Evolutionary conservation across 2,888 invertebrate species (phyloP).

Genomic region (Lysandra coridon): DNA sequence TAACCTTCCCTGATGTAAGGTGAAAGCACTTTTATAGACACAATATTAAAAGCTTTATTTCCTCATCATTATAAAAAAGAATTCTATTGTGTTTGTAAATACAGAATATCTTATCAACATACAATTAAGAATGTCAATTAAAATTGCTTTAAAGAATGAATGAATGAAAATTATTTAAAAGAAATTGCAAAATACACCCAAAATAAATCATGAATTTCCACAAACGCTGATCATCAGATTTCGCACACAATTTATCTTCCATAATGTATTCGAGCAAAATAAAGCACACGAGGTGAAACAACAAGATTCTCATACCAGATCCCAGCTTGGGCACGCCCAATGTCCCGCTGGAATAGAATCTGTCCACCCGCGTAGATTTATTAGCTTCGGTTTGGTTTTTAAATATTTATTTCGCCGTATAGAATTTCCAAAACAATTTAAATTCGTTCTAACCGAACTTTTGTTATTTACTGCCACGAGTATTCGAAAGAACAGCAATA

Average conservation of each 20-base stretch:
- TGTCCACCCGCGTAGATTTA: conserved; percentile 24
- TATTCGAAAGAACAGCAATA: neutral
- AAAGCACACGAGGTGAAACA: conserved; percentile 22
- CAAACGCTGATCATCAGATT: conserved; percentile 17
- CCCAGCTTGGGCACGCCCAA: conserved; percentile 22
- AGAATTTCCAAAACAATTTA: neutral
- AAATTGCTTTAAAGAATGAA: neutral
- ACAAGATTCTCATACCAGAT: conserved; percentile 26
- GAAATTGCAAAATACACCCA: neutral
- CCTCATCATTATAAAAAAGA: too few relatives aligned
- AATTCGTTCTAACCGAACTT: neutral
- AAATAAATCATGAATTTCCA: conserved; percentile 14
- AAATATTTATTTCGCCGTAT: conserved; percentile 12
- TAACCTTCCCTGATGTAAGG: too few relatives aligned
- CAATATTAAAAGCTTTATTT: too few relatives aligned
- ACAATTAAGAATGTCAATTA: neutral
- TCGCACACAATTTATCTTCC: conserved; percentile 16
- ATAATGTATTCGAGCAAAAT: conserved; percentile 7
- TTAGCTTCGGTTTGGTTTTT: conserved; percentile 16
- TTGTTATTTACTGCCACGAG: neutral
- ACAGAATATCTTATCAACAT: too few relatives aligned
- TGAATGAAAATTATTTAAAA: neutral
- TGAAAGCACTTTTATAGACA: too few relatives aligned
- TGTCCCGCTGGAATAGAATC: conserved; percentile 26
- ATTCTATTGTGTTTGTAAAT: too few relatives aligned